phyloP scores from a whole-genome alignment of 2,797 vertebrate species.

The Lepidocolaptes lacrymiger region DNA sequence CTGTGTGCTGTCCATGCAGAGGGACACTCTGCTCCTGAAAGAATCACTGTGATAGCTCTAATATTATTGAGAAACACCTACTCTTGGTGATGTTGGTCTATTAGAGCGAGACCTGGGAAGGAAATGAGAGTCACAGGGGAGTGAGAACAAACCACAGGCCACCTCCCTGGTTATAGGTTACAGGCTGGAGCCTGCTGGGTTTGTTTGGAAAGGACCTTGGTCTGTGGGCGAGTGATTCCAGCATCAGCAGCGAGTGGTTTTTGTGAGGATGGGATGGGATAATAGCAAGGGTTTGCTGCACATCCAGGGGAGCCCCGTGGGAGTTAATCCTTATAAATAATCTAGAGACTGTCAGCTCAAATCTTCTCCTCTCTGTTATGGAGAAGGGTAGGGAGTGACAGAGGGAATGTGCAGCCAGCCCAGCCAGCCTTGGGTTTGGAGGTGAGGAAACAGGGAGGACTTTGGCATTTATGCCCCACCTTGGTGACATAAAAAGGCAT shows the following conservation, averaged over 20 bases:
- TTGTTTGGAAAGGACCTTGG: background rate
- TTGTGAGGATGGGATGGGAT: background rate
- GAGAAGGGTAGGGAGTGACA: background rate
- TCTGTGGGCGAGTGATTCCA: background rate
- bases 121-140: background rate
- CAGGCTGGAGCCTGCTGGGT: background rate
- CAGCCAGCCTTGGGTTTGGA: background rate
- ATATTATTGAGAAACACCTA: accelerated
- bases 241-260: background rate
- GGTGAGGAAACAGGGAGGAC: background rate
- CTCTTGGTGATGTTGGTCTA: background rate
- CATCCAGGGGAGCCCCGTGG: background rate
- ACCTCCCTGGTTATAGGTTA: accelerated
- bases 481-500: background rate
- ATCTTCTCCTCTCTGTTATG: conserved; percentile 1
- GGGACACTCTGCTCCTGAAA: background rate
- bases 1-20: accelerated
- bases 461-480: no score
- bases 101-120: background rate
- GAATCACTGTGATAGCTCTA: accelerated
- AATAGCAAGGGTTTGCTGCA: background rate
- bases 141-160: background rate
- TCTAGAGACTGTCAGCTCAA: conserved; percentile 22
- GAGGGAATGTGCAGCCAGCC: background rate
- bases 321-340: conserved; percentile 49